These are phyloP conservation scores for Phenacoccus solenopsis DNA, from an alignment of 1,140 invertebrate genomes.

Conservation along the genomic window DNA sequence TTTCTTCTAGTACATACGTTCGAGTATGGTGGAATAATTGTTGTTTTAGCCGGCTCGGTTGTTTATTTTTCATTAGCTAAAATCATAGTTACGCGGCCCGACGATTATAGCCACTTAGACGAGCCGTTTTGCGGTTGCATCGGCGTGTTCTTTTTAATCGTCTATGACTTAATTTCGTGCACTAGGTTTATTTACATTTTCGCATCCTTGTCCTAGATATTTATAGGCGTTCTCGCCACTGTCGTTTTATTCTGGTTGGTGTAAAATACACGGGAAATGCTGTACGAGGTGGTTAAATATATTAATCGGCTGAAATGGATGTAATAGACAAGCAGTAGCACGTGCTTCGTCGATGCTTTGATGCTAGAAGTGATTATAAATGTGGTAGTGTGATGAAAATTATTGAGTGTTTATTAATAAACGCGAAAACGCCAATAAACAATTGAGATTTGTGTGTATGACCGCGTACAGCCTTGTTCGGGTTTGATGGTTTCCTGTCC, in stretches of 20 bases:
- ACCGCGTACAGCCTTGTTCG: not conserved
- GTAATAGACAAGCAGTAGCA: not conserved
- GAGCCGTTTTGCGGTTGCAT: not conserved
- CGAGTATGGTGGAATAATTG: too few relatives aligned
- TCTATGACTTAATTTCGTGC: not conserved
- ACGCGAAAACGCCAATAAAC: not conserved
- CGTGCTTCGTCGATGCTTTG: not conserved
- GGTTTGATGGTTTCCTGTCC: not conserved
- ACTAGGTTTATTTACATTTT: not conserved
- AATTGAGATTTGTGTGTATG: not conserved
- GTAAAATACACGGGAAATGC: not conserved
- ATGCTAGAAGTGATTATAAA: not conserved
- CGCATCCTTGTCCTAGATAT: not conserved
- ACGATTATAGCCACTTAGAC: too few relatives aligned
- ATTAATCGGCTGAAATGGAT: too few relatives aligned
- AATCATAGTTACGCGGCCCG: too few relatives aligned
- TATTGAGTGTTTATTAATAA: not conserved
- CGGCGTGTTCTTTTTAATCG: not conserved
- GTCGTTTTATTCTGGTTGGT: too few relatives aligned
- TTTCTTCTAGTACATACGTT: too few relatives aligned
- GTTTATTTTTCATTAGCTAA: too few relatives aligned
- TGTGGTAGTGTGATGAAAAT: not conserved
- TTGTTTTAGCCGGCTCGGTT: too few relatives aligned
- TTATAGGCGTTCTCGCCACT: not conserved
- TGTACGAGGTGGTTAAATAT: too few relatives aligned